phyloP scores from a whole-genome alignment of 2,888 invertebrate species.

The Adelognathus sp. region DNA sequence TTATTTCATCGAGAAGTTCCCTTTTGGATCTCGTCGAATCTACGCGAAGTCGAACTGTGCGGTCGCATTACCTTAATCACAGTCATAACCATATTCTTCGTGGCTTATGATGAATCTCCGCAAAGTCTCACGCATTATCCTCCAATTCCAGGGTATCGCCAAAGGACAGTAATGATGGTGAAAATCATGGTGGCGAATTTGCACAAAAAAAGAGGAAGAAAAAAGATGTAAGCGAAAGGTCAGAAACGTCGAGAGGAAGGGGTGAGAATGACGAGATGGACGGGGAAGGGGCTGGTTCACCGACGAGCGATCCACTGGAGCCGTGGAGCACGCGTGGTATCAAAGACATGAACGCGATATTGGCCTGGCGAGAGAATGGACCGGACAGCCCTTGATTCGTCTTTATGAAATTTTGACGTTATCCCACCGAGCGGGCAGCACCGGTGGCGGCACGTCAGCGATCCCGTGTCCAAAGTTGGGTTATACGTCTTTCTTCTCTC shows the following conservation, averaged over 20 bases:
- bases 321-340: constrained; percentile 89
- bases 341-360: constrained; percentile 87
- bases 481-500: constrained; percentile 36
- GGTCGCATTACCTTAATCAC: no score
- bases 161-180: constrained; percentile 70
- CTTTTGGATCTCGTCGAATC: no score
- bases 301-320: constrained; percentile 85
- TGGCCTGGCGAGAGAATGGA: constrained; percentile 84
- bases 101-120: no score
- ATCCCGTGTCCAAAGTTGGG: constrained; percentile 20
- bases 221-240: constrained; percentile 80
- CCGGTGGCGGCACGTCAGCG: constrained; percentile 28
- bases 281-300: constrained; percentile 79
- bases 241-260: constrained; percentile 81
- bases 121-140: no score
- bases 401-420: constrained; percentile 59
- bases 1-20: no score
- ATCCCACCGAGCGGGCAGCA: constrained; percentile 21
- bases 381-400: constrained; percentile 81
- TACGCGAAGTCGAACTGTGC: no score
- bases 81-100: no score
- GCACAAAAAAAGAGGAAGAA: constrained; percentile 69
- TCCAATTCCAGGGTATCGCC: constrained; percentile 82
- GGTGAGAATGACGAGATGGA: constrained; percentile 76
- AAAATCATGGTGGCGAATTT: constrained; percentile 75